Conservation (phyloP, 2,888 invertebrate species). For the Lymantria monacha region DNA sequence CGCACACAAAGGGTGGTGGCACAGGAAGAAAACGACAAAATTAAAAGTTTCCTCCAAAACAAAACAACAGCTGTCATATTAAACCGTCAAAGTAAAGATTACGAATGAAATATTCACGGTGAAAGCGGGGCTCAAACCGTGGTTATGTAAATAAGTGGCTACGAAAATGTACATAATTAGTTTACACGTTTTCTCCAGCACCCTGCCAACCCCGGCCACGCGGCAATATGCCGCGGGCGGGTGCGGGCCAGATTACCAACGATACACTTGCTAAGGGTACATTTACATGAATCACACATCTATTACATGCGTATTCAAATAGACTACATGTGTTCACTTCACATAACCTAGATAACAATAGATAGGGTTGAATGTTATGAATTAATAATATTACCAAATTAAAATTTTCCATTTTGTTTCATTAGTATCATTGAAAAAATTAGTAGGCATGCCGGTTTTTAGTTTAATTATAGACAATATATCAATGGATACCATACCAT, state of each 20-base stretch:
- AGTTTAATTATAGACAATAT: constrained; percentile 26
- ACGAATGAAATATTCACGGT: constrained; percentile 82
- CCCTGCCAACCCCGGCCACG: constrained; percentile 49
- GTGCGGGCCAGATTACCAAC: constrained; percentile 59
- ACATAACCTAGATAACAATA: constrained; percentile 65
- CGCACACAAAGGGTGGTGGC: constrained; percentile 67
- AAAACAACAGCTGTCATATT: constrained; percentile 81
- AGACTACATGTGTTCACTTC: constrained; percentile 71
- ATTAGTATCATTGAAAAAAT: constrained; percentile 15
- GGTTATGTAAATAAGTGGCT: constrained; percentile 82
- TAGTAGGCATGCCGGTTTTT: constrained; percentile 7
- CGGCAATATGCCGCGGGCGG: constrained; percentile 60
- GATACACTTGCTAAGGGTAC: constrained; percentile 77
- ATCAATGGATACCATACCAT: constrained; percentile 15
- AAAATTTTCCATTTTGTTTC: constrained; percentile 25
- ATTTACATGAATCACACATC: constrained; percentile 79
- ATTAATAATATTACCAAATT: constrained; percentile 47
- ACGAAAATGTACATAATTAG: constrained; percentile 82
- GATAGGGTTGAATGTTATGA: constrained; percentile 59
- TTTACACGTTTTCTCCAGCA: constrained; percentile 79
- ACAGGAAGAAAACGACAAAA: constrained; percentile 70
- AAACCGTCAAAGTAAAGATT: constrained; percentile 80
- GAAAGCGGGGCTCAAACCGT: constrained; percentile 77
- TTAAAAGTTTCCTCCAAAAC: constrained; percentile 79
- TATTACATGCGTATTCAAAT: constrained; percentile 69